Percentiles rank a stretch among this genome's conserved stretches.
These are phyloP conservation scores for Melanotaenia pygmaea DNA, from an alignment of 2,797 vertebrate genomes.

Conservation along the genomic window DNA sequence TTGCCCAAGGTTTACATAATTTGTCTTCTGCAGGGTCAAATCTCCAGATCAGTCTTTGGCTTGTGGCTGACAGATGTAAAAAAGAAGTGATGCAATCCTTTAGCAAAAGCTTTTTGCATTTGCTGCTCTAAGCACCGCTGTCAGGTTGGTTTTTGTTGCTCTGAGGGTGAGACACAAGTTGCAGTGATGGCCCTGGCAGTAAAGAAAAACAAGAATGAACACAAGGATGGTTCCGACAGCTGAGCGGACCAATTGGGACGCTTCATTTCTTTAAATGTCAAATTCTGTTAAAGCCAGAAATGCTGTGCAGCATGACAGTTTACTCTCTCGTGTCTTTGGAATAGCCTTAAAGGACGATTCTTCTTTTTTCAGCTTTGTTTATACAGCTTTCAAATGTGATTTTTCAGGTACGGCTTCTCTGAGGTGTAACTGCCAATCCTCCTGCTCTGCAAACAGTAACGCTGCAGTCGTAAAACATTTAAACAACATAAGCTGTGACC, in stretches of 20 bases:
- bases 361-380: neutral
- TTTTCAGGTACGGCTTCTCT: neutral
- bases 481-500: neutral
- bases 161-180: neutral
- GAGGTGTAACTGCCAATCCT: neutral
- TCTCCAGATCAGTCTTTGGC: constrained; percentile 14
- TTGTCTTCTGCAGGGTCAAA: neutral
- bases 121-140: neutral
- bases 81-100: neutral
- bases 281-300: constrained; percentile 5
- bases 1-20: constrained; percentile 1
- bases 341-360: neutral
- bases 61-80: neutral
- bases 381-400: neutral
- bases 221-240: neutral
- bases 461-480: neutral
- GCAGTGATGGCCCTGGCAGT: constrained; percentile 6
- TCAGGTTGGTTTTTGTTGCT: neutral
- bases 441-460: neutral
- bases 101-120: neutral
- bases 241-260: constrained; percentile 19
- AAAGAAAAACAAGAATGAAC: constrained; percentile 3
- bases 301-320: neutral
- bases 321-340: neutral
- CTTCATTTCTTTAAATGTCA: constrained; percentile 16